Evolutionary conservation across 1,140 invertebrate species (phyloP), one percentile per base, ranked within the genome.

Genomic region (Listronotus bonariensis): DNA sequence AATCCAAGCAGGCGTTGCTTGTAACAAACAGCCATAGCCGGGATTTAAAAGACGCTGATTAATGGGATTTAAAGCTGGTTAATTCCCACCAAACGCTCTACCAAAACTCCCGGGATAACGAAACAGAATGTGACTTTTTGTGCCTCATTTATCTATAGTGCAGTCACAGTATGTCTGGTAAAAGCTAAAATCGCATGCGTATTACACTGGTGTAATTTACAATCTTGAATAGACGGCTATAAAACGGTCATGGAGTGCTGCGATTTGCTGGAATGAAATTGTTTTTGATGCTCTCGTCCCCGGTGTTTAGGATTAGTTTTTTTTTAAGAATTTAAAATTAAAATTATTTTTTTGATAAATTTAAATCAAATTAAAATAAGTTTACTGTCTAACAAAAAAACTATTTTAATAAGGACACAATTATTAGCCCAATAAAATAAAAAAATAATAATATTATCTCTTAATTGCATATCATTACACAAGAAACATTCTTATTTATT

Each of bases 61-160:
- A 77, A 77, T 77, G 76, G 68, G 75, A 76, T 77, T 72, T 74
- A 73, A 74, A 77, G 76, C 76, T 70, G 74, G 69, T 76, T 77
- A 76, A 77, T 77, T 77, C 74, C 74, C 76, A 77, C 76, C 76
- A 77, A 77, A 77, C 73, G 74, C 76, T 77, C 74, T 72, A 66
- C 76, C 76, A 77, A 77, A 77, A 77, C 74, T 76, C 74, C 74
- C 75, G 72, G 73, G 70, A 73, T 62, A 51, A 54, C 26, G 12
- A 67, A 15, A 64, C 56, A 68, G 73, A 69, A 62, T 68, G 73
- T 73, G 68, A 66, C 45, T 36, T 34, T 11, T n/a, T 11, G 4
- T 53, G 14, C 9, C 32, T 41, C 42, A 18, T 15, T 38, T 10
- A 10, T 48, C 10, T 26, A 15, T 12, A 18, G 41, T 14, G 20